These are phyloP conservation scores for Phylloscopus trochiloides DNA, from an alignment of 2,113 vertebrate genomes.

Conservation along the genomic window DNA sequence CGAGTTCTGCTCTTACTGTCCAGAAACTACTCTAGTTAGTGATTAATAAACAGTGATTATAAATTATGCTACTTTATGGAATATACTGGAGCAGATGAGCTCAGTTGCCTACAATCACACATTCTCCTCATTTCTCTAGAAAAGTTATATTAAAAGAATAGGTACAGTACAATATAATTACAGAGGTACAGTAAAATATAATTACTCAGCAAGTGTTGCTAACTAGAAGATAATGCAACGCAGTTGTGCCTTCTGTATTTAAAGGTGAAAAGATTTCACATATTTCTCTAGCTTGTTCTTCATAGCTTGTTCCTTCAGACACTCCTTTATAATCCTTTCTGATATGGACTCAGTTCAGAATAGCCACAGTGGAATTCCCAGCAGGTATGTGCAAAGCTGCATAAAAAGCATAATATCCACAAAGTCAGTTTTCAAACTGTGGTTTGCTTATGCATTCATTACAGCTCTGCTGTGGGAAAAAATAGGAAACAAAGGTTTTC, in stretches of 20 bases:
- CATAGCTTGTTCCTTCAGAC: neutral
- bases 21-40: neutral
- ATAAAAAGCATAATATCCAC: neutral
- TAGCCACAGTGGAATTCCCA: neutral
- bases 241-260: neutral
- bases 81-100: neutral
- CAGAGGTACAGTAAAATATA: neutral
- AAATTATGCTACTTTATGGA: neutral
- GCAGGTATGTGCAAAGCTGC: neutral
- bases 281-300: neutral
- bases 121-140: neutral
- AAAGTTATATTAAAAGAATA: neutral
- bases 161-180: neutral
- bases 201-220: neutral
- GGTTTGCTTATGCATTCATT: fast-evolving
- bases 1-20: neutral
- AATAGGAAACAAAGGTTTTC: neutral
- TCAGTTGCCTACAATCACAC: neutral
- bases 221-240: neutral
- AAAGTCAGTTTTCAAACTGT: neutral
- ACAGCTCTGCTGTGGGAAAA: neutral
- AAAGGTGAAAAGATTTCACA: neutral
- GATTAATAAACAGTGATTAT: neutral
- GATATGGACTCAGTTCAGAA: neutral
- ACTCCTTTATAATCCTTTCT: neutral